Percentiles rank a stretch among this genome's conserved stretches.
Evolutionary conservation across 2,888 invertebrate species (phyloP).

Genomic region (Scelioninae gen. 1): DNA sequence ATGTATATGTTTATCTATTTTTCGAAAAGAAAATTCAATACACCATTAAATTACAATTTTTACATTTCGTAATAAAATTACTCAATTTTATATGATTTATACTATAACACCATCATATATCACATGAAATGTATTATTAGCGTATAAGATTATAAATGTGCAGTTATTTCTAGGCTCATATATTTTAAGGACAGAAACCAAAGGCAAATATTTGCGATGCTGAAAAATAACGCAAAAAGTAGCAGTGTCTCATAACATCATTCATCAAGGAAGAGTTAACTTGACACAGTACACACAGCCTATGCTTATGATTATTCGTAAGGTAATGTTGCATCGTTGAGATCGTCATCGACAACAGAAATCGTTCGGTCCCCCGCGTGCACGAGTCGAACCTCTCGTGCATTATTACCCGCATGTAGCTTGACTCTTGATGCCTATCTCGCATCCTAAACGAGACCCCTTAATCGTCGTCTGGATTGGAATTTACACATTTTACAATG

Average conservation of each 20-base stretch:
- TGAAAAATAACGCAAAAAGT: slow-evolving; percentile 20
- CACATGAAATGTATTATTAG: too few relatives aligned
- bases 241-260: slow-evolving; percentile 16
- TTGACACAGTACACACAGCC: slow-evolving; percentile 49
- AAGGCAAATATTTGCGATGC: slow-evolving; percentile 21
- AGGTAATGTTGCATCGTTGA: slow-evolving; percentile 53
- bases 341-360: slow-evolving; percentile 65
- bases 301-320: slow-evolving; percentile 54
- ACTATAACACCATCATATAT: too few relatives aligned
- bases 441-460: slow-evolving; percentile 56
- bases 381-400: slow-evolving; percentile 44
- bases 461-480: slow-evolving; percentile 63
- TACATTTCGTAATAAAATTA: too few relatives aligned
- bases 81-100: too few relatives aligned
- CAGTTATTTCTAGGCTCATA: too few relatives aligned
- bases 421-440: slow-evolving; percentile 62
- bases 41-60: too few relatives aligned
- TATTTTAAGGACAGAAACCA: slow-evolving; percentile 19
- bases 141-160: too few relatives aligned
- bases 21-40: too few relatives aligned
- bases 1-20: too few relatives aligned
- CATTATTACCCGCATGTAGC: slow-evolving; percentile 65
- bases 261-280: slow-evolving; percentile 48
- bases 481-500: slow-evolving; percentile 58
- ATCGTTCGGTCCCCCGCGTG: slow-evolving; percentile 65